Evolutionary conservation across 2,113 vertebrate genomes (phyloP), one percentile per base, ranked within the genome.

Genomic region (Rhabdomys dilectus): DNA sequence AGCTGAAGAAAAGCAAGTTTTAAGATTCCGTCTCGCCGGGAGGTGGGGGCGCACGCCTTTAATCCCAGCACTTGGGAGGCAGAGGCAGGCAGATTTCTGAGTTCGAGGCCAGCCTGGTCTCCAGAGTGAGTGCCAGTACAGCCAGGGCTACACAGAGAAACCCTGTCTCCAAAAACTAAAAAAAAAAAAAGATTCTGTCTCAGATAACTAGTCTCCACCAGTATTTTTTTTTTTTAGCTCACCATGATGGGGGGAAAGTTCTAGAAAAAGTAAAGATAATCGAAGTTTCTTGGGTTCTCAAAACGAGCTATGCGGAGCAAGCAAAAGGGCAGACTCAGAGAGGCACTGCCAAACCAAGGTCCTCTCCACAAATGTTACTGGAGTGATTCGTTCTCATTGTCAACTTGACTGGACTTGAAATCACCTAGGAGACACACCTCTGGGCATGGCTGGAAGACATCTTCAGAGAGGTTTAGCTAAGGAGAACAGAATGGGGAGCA

Each of bases 321-420:
- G 2, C 3, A 0, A 3, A 45, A 11, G 31, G 29, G 48, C 2
- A n/a, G 75, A 31, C 21, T 39, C 24, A 5, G 26, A 19, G 36
- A 39, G 3, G 22, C 12, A 0, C 42, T 2, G 2, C 9, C 39
- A 22, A 36, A 51, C 19, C 16, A 3, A 3, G 4, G n/a, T 42
- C 42, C 36, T 70, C 68, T 36, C 4, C 7, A 19, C 0, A 0
- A 53, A 53, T 0, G 31, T 22, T 9, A 4, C 34, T 24, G 3
- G 22, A 2, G 10, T n/a, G 16, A 68, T 62, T 42, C 8, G 1
- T 56, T 51, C 31, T 19, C 48, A 56, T 19, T 88, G 36, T 26
- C 48, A 48, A 11, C 31, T 12, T 87, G 64, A 5, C 62, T 66
- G 31, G 62, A 51, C 48, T 87, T 15, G 12, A 34, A n/a, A 53